phyloP scores from a whole-genome alignment of 2,797 vertebrate genomes.

The Glyptemys insculpta region DNA sequence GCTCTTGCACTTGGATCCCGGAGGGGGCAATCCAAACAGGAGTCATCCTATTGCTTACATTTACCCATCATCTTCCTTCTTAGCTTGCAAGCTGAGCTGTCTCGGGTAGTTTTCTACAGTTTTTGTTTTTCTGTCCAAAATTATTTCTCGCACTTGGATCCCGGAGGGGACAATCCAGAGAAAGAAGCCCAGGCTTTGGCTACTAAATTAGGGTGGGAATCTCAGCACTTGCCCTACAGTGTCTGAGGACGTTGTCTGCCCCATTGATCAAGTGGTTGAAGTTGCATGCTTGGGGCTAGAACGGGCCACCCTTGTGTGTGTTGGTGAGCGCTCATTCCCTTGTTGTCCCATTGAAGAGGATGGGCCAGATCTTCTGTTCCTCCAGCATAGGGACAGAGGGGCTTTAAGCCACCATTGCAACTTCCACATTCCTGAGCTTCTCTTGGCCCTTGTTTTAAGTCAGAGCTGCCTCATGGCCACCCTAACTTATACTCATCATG shows the following conservation, averaged over 20 bases:
- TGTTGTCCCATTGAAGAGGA: neutral
- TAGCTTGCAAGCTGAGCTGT: slow-evolving; percentile 42
- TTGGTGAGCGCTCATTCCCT: neutral
- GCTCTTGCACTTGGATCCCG: neutral
- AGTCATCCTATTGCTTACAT: slow-evolving; percentile 29
- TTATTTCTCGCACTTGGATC: neutral
- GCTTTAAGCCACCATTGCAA: neutral
- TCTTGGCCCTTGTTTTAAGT: neutral
- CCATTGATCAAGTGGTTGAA: neutral
- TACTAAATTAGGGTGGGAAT: neutral
- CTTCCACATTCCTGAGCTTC: neutral
- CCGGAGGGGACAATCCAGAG: neutral
- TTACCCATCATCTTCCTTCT: neutral
- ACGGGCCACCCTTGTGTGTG: neutral
- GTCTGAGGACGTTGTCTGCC: neutral
- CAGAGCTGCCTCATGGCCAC: neutral
- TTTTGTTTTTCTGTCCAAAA: slow-evolving; percentile 51
- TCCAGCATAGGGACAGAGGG: neutral
- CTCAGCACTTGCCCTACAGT: neutral
- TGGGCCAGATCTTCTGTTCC: neutral
- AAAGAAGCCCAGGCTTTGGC: neutral
- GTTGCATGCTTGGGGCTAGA: neutral
- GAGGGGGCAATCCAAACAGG: neutral
- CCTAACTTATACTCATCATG: neutral
- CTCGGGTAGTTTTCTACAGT: slow-evolving; percentile 53